Evolutionary conservation across 30 jellyfish, hydroid and myxozoan species (phyloP).

Genomic region (Turritopsis rubra): DNA sequence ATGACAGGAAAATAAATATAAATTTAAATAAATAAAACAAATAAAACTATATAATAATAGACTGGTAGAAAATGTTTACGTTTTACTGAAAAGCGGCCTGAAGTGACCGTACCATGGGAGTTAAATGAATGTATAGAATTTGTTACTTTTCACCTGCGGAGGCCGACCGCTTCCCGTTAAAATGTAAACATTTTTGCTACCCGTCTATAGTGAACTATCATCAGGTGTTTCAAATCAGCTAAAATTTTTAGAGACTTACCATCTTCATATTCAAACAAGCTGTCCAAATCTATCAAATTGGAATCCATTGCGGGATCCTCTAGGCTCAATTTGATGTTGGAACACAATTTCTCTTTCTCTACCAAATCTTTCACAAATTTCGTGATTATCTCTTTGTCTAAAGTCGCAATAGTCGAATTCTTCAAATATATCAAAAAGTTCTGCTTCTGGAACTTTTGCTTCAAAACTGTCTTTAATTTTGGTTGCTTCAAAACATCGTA

Average conservation of each 20-base stretch:
- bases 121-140: too few relatives aligned
- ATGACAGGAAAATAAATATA: neutral
- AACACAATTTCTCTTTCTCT: neutral
- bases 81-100: too few relatives aligned
- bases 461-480: neutral
- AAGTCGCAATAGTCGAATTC: neutral
- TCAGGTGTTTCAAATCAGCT: too few relatives aligned
- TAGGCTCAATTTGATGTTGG: neutral
- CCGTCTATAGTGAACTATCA: too few relatives aligned
- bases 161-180: too few relatives aligned
- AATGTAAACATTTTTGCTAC: too few relatives aligned
- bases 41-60: too few relatives aligned
- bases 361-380: neutral
- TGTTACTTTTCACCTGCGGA: too few relatives aligned
- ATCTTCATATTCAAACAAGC: neutral
- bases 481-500: neutral
- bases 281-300: neutral
- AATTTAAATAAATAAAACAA: too few relatives aligned
- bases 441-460: conserved; percentile 3
- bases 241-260: too few relatives aligned
- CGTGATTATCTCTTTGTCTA: neutral
- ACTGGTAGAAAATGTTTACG: too few relatives aligned
- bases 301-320: neutral
- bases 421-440: neutral
- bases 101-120: too few relatives aligned